These are phyloP conservation scores for Myoxocephalus aenaeus DNA, from an alignment of 2,797 vertebrate species.

Conservation along the genomic window DNA sequence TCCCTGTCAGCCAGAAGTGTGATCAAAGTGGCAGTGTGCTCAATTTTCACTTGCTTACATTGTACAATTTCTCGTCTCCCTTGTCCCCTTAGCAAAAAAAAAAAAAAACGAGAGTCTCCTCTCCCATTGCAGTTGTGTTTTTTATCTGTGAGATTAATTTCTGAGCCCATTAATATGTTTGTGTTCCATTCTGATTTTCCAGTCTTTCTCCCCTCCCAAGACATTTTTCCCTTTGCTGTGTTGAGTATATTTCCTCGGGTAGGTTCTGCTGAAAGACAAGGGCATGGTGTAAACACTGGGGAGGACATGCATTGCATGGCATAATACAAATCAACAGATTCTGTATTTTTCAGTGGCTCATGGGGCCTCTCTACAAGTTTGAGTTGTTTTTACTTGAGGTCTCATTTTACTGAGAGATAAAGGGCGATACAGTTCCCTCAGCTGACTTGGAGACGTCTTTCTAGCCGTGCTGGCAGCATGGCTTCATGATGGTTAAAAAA, in stretches of 20 bases:
- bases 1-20: conserved; percentile 81
- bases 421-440: conserved; percentile 7
- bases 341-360: conserved; percentile 39
- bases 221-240: conserved; percentile 45
- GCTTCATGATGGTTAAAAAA: background rate
- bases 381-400: conserved; percentile 38
- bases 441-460: conserved; percentile 24
- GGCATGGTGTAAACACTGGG: conserved; percentile 48
- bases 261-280: conserved; percentile 55
- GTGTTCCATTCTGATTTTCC: conserved; percentile 58
- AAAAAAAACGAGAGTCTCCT: conserved; percentile 13
- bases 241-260: conserved; percentile 53
- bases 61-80: conserved; percentile 68
- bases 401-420: conserved; percentile 45
- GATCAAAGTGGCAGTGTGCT: conserved; percentile 83
- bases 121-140: conserved; percentile 40
- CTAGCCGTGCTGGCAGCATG: background rate
- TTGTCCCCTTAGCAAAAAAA: conserved; percentile 54
- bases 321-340: conserved; percentile 56
- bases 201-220: conserved; percentile 4
- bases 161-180: conserved; percentile 65
- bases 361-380: conserved; percentile 7
- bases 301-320: conserved; percentile 37
- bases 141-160: conserved; percentile 74
- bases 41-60: conserved; percentile 79